These are phyloP conservation scores for Chelonia mydas DNA, from an alignment of 2,797 vertebrate species.

Conservation along the genomic window DNA sequence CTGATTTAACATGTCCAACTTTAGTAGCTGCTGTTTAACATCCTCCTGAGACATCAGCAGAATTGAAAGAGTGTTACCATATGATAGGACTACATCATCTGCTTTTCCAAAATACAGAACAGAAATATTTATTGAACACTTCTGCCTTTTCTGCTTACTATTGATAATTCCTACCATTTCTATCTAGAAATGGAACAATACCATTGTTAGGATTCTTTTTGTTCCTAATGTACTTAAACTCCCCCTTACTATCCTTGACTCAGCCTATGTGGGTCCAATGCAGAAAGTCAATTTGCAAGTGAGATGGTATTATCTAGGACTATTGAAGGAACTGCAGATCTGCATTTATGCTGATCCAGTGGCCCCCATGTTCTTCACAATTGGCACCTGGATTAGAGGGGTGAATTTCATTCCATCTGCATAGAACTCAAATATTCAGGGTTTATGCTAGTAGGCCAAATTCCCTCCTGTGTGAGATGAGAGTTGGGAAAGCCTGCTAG, in stretches of 20 bases:
- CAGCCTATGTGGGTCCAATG: not conserved
- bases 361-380: not conserved
- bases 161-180: not conserved
- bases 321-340: not conserved
- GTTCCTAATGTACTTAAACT: not conserved
- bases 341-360: not conserved
- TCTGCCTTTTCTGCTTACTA: not conserved
- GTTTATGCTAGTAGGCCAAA: not conserved
- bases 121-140: not conserved
- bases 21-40: not conserved
- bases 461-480: not conserved
- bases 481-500: constrained; percentile 25
- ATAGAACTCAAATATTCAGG: not conserved
- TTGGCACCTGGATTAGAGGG: not conserved
- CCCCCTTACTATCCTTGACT: not conserved
- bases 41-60: not conserved
- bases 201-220: not conserved
- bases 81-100: not conserved
- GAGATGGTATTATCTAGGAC: not conserved
- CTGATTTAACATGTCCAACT: not conserved
- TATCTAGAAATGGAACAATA: not conserved
- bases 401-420: not conserved
- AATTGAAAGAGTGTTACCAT: not conserved
- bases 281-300: not conserved
- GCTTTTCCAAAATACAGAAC: not conserved